Evolutionary conservation across 2,113 vertebrate genomes (phyloP).

Genomic region (Seriola aureovittata): DNA sequence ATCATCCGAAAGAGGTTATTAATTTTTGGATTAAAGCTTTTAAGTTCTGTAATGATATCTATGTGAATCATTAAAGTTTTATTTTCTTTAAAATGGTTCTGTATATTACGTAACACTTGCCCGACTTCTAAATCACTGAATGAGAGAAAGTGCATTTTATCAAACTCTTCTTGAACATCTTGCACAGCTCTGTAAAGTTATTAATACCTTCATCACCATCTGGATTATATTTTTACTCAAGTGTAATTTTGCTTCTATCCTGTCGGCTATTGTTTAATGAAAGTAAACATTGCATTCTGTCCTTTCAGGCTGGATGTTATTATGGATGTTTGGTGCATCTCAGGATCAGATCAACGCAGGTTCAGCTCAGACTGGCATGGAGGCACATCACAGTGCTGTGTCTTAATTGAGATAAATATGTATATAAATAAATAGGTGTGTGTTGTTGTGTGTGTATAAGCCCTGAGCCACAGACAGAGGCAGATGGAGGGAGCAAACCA

Average conservation of each 20-base stretch:
- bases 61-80: background rate
- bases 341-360: background rate
- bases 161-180: background rate
- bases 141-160: too few relatives aligned
- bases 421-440: slow-evolving; percentile 35
- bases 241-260: background rate
- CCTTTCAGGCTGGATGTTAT: background rate
- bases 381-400: slow-evolving; percentile 6
- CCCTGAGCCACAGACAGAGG: slow-evolving; percentile 25
- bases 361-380: background rate
- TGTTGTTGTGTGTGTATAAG: slow-evolving; percentile 30
- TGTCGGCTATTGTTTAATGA: background rate
- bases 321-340: background rate
- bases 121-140: too few relatives aligned
- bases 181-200: background rate
- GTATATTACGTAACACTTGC: background rate
- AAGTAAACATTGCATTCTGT: background rate
- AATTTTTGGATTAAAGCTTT: too few relatives aligned
- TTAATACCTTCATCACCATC: background rate
- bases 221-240: background rate
- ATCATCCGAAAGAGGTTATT: too few relatives aligned
- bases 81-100: background rate
- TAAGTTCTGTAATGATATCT: background rate
- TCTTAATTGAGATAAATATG: slow-evolving; percentile 38
- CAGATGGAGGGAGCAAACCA: slow-evolving; percentile 61